Conservation (phyloP, 2,888 invertebrate genomes). For the Trilocha varians region DNA sequence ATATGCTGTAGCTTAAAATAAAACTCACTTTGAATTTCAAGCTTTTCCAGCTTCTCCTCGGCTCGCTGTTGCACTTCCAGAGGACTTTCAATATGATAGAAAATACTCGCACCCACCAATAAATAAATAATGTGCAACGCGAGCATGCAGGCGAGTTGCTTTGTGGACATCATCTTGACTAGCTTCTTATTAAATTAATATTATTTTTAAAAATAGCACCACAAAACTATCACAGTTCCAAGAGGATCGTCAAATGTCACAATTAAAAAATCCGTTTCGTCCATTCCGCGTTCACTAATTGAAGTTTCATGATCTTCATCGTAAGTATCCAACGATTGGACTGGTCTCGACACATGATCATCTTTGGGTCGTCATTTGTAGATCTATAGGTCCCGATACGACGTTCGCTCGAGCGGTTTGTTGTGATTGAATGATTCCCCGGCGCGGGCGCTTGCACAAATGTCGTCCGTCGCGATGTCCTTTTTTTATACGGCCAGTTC, state of each 20-base stretch:
- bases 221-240: conserved; percentile 25
- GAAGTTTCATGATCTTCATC: conserved; percentile 27
- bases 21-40: conserved; percentile 80
- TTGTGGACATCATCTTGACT: conserved; percentile 83
- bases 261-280: conserved; percentile 43
- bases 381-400: conserved; percentile 48
- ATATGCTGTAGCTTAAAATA: background rate
- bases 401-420: conserved; percentile 53
- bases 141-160: conserved; percentile 83
- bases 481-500: conserved; percentile 63
- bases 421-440: conserved; percentile 53
- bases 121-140: conserved; percentile 83
- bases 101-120: conserved; percentile 88
- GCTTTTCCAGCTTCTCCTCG: conserved; percentile 74
- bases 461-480: conserved; percentile 39
- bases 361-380: conserved; percentile 7
- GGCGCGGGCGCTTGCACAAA: conserved; percentile 52
- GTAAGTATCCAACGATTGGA: conserved; percentile 21
- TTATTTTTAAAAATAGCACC: conserved; percentile 13
- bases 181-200: conserved; percentile 23
- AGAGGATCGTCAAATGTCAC: conserved; percentile 20
- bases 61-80: conserved; percentile 76
- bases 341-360: conserved; percentile 7
- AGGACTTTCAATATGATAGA: conserved; percentile 85
- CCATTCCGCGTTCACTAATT: conserved; percentile 28